A percentile compares a stretch with the other conserved stretches of the same genome.
Evolutionary conservation across 2,113 vertebrate genomes (phyloP).

Genomic region (Paracanthobrama guichenoti): DNA sequence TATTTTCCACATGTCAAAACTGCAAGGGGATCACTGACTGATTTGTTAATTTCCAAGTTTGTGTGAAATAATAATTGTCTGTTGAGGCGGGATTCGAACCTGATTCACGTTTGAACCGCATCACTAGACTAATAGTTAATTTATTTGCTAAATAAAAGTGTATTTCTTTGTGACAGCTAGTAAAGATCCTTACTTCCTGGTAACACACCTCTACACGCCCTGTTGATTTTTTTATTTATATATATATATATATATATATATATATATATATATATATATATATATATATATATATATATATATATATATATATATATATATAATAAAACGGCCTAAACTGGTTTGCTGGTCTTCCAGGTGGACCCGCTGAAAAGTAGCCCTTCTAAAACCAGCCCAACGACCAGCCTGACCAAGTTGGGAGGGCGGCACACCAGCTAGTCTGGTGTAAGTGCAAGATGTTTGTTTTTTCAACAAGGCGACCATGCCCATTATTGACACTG

Average conservation of each 20-base stretch:
- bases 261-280: too few species aligned
- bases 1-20: background rate
- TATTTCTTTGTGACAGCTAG: too few species aligned
- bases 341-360: background rate
- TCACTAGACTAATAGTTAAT: background rate
- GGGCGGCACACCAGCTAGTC: background rate
- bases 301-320: too few species aligned
- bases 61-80: background rate
- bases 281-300: too few species aligned
- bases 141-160: background rate
- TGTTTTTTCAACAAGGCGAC: background rate
- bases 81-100: background rate
- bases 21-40: background rate
- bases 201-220: conserved; percentile 3
- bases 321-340: background rate
- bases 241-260: too few species aligned
- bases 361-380: background rate
- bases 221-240: too few species aligned
- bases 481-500: background rate
- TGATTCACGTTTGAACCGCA: background rate
- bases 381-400: background rate
- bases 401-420: background rate
- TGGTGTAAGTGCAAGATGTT: background rate
- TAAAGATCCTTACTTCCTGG: background rate
- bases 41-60: background rate